Evolutionary conservation across 2,797 vertebrate species (phyloP).

Genomic region (Pterois miles): DNA sequence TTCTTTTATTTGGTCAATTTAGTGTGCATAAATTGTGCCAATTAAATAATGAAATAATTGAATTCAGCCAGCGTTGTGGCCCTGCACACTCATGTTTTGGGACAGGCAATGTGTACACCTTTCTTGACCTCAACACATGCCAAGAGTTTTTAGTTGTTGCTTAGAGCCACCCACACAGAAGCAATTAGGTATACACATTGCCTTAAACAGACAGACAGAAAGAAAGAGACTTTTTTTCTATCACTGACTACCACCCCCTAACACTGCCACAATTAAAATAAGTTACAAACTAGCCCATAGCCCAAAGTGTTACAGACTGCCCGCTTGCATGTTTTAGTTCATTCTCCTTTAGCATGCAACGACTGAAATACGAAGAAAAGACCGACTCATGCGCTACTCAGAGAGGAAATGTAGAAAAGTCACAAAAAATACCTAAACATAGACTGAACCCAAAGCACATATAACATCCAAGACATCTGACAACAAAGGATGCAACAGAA

Average conservation of each 20-base stretch:
- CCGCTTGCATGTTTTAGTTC: conserved; percentile 53
- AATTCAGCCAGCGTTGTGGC: conserved; percentile 66
- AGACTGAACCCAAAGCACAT: conserved; percentile 54
- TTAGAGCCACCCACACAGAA: conserved; percentile 82
- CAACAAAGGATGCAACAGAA: conserved; percentile 34
- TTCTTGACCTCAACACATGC: conserved; percentile 80
- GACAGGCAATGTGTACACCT: conserved; percentile 86
- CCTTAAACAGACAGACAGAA: conserved; percentile 69
- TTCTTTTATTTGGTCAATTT: conserved; percentile 59
- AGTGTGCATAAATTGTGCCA: conserved; percentile 61
- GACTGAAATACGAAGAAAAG: conserved; percentile 45
- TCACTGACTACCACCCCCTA: conserved; percentile 40
- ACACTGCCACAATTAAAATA: conserved; percentile 38
- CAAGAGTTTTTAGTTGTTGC: conserved; percentile 79
- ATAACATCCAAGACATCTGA: conserved; percentile 44
- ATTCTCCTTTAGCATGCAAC: conserved; percentile 66
- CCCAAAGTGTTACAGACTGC: conserved; percentile 48
- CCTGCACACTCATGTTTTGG: conserved; percentile 75
- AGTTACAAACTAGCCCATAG: conserved; percentile 39
- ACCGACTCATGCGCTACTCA: conserved; percentile 51
- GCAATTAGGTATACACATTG: conserved; percentile 80
- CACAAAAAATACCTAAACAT: conserved; percentile 37
- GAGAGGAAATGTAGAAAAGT: conserved; percentile 53
- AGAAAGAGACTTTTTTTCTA: conserved; percentile 44
- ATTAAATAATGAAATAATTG: conserved; percentile 70